A percentile compares a stretch with the other conserved stretches of the same genome.
Conservation (phyloP, 2,113 vertebrate species). For the Grus americana region DNA sequence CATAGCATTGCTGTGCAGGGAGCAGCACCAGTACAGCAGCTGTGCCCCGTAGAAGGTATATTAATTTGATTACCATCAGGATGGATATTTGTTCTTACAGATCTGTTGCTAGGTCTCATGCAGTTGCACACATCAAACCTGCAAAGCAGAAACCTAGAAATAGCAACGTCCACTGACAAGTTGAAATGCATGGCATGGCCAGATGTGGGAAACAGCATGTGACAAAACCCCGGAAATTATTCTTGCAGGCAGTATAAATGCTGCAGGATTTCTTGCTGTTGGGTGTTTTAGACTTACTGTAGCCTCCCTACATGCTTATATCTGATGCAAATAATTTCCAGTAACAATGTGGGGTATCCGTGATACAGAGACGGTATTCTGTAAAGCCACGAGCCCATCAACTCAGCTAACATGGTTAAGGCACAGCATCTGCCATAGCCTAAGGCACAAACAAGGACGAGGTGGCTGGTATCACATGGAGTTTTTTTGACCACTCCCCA, state of each 20-base stretch:
- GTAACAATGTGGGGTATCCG: neutral
- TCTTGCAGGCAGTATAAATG: neutral
- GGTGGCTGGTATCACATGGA: rapidly evolving
- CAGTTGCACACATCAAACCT: neutral
- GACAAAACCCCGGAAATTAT: neutral
- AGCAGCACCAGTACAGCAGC: neutral
- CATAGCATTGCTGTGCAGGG: neutral
- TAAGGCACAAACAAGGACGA: neutral
- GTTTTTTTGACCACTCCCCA: rapidly evolving
- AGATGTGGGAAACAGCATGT: neutral
- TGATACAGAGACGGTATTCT: neutral
- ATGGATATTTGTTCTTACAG: neutral
- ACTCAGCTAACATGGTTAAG: neutral
- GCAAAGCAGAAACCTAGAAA: neutral
- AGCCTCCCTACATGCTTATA: neutral
- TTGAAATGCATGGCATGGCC: neutral
- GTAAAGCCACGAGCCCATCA: neutral
- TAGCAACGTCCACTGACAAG: neutral
- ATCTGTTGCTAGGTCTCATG: neutral
- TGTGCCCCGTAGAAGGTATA: neutral
- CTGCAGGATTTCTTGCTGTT: neutral
- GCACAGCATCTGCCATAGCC: neutral
- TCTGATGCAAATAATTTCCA: neutral
- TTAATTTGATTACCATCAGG: neutral
- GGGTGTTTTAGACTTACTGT: neutral